phyloP scores from a whole-genome alignment of 2,113 vertebrate genomes.

The Notothenia coriiceps region DNA sequence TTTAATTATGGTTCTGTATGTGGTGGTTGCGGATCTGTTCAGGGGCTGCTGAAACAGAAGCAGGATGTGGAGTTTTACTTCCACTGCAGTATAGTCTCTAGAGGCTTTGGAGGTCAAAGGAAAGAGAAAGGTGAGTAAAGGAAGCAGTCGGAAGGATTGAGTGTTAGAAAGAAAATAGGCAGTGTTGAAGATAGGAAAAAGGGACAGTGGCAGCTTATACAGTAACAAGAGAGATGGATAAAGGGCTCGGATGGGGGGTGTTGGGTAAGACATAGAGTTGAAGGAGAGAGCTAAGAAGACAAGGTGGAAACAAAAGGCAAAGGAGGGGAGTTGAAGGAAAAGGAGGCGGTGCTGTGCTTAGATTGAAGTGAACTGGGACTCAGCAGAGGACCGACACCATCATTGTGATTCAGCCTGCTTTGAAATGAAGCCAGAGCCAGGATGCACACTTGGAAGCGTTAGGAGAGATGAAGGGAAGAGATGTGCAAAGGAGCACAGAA shows the following conservation, averaged over 20 bases:
- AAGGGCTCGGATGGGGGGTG: neutral
- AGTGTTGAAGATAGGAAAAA: slow-evolving; percentile 10
- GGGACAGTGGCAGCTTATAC: slow-evolving; percentile 1
- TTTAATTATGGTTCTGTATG: slow-evolving; percentile 33
- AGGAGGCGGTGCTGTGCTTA: slow-evolving; percentile 33
- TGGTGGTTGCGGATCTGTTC: slow-evolving; percentile 1
- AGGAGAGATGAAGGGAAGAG: slow-evolving; percentile 62
- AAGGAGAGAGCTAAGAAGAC: slow-evolving; percentile 38
- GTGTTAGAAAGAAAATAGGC: slow-evolving; percentile 40
- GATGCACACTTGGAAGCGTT: slow-evolving; percentile 67
- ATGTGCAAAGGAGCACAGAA: slow-evolving; percentile 65
- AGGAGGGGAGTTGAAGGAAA: slow-evolving; percentile 11
- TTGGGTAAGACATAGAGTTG: slow-evolving; percentile 2
- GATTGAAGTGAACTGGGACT: slow-evolving; percentile 72
- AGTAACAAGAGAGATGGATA: slow-evolving; percentile 10
- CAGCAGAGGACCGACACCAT: slow-evolving; percentile 53
- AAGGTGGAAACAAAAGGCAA: slow-evolving; percentile 49
- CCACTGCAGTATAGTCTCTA: slow-evolving; percentile 21
- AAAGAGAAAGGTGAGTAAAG: slow-evolving; percentile 35
- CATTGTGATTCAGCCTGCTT: slow-evolving; percentile 64
- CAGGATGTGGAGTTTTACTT: slow-evolving; percentile 37
- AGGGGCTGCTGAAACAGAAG: slow-evolving; percentile 23
- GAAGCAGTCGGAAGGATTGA: slow-evolving; percentile 28
- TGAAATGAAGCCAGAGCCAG: slow-evolving; percentile 57
- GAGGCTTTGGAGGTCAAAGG: slow-evolving; percentile 34